Base-by-base conservation (phyloP, 92 coral and sea anemone genomes). In the Umimayanthus kanabou region DNA sequence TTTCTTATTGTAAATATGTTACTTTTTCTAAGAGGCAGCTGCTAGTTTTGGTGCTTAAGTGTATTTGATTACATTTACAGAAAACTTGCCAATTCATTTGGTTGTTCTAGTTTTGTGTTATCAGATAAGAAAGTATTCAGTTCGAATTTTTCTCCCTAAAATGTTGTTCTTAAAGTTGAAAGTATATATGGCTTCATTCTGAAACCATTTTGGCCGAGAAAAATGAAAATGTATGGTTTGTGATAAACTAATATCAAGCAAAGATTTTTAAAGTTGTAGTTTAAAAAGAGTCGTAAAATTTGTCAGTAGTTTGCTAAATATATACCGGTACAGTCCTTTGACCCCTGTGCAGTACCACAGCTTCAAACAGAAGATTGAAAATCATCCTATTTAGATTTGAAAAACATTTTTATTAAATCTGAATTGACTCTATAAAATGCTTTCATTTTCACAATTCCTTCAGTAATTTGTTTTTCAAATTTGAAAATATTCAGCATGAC, bases 391-490 rank as follows among this genome's bases (percentile, higher is more conserved):
- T 81, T 81, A 39, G 26, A 33, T 57, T 80, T 80, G 50, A 80
- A 20, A 33, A 80, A 11, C 39, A 66, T 81, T 65, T 65, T 83
- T 73, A 83, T 45, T 83, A 71, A 83, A 70, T 14, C 45, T 83
- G 79, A 83, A 83, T 40, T 69, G 77, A 73, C 30, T 83, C 75
- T 47, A 29, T 69, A 29, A 83, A 37, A 83, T 71, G 77, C 45
- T 83, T 75, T 70, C 78, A 70, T 83, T 45, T 71, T 72, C 37
- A 29, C 43, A 47, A 71, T 83, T 50, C 23, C 65, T 70, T 42
- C 65, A 69, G 16, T 83, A 83, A 83, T 83, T 83, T 83, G 78
- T 83, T 83, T 69, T 83, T 69, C 37, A 71, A 69, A 43, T 83
- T 69, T 10, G 33, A 69, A 30, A 69, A 50, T 66, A 43, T 83